Base-by-base conservation (phyloP, 2,888 invertebrate genomes). In the Tetranychus truncatus region DNA sequence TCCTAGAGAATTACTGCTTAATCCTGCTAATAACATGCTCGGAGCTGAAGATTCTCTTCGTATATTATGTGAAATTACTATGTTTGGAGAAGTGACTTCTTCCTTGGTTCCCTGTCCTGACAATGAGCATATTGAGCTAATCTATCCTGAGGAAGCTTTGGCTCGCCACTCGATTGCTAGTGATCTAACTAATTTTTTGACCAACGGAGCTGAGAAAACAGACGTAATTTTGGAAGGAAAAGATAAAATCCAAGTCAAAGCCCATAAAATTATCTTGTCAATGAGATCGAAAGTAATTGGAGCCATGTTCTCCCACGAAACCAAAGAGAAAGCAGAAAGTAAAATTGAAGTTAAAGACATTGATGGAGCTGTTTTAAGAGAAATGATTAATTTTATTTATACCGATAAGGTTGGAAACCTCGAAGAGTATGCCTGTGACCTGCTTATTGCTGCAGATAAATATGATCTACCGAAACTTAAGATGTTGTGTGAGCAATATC, bases 321-420 rank as follows among this genome's bases (percentile, higher is more conserved):
- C 55, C 45, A 55, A 65, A 15, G 73, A 73, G 55, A 73, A 65
- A 55, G 21, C 66, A 18, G 66, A 73, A 21, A 55, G 15, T 55
- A 24, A 65, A 21, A 66, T 73, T 66, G 66, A 73, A 24, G 20
- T 73, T n/a, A 24, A 46, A 24, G 73, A 73, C 24, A 65, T 73
- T 4, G 73, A 73, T 66, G 73, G 66, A 21, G 66, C 73, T 21
- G 73, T 73, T n/a, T n/a, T 73, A 11, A 55, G 20, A n/a, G 73
- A 73, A 24, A 73, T 73, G 73, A n/a, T 73, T 73, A 46, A 73
- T 9, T 73, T 73, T 24, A 73, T 73, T 24, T 73, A 73, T 66
- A 24, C 73, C n/a, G 73, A 73, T 66, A 46, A 73, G 18, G 45
- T 73, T 20, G 45, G 34, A n/a, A 72, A 72, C 20, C 34, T 73